These are phyloP conservation scores for Pseudocheirus occidentalis DNA, from an alignment of 2,797 vertebrate species.

Conservation along the genomic window DNA sequence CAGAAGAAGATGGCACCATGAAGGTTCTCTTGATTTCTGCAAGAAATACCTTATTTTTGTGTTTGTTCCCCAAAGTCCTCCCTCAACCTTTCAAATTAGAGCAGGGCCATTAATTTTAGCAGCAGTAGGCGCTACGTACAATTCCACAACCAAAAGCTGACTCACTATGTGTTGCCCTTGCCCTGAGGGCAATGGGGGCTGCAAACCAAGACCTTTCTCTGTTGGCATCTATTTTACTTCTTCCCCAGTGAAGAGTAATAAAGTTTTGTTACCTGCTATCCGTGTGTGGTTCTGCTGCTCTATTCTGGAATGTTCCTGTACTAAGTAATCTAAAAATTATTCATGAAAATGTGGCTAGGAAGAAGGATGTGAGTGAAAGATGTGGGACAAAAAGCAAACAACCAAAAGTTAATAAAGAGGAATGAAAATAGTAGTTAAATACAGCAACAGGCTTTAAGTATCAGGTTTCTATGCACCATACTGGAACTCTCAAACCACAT, in stretches of 20 bases:
- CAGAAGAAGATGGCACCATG: not conserved
- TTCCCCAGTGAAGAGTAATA: not conserved
- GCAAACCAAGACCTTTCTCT: not conserved
- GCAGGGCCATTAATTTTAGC: not conserved
- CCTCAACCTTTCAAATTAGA: not conserved
- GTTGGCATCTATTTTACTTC: not conserved
- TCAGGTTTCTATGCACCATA: not conserved
- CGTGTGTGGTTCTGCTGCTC: not conserved
- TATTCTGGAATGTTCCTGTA: not conserved
- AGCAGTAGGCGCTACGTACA: not conserved
- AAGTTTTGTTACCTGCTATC: not conserved
- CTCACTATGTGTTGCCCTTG: not conserved
- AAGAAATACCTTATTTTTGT: not conserved
- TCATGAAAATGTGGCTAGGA: slow-evolving; percentile 1
- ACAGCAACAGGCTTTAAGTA: slow-evolving; percentile 21
- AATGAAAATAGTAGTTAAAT: not conserved
- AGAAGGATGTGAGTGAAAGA: not conserved
- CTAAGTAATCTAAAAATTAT: not conserved
- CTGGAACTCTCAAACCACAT: slow-evolving; percentile 14
- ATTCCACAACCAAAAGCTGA: not conserved
- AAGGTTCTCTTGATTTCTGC: not conserved
- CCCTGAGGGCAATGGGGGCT: not conserved
- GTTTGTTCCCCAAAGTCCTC: not conserved
- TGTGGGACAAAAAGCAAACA: not conserved
- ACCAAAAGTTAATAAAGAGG: not conserved